Evolutionary conservation across 2,888 invertebrate species (phyloP), one percentile per base, ranked within the genome.

Genomic region (Megastigmus dorsalis): DNA sequence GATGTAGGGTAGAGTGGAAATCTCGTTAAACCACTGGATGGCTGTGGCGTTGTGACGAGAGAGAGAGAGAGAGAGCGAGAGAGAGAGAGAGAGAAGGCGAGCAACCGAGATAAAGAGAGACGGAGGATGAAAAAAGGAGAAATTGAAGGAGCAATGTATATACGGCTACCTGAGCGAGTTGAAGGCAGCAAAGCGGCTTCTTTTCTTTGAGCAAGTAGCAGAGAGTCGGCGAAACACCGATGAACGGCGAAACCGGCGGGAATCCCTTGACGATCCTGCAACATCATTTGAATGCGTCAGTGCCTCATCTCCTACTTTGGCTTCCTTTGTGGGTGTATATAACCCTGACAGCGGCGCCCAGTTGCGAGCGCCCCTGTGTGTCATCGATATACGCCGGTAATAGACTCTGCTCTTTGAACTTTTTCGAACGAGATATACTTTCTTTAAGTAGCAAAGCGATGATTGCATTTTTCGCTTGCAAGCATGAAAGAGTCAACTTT

Each of bases 141-240:
- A 36, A 28, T 26, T 26, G 45, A 36, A 33, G n/a, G n/a, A n/a
- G n/a, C 41, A 43, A 43, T 1, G 23, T 45, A 20, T 30, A 33
- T 60, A 59, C 9, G 28, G n/a, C n/a, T 87, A 93, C 93, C 92
- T 96, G 95, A 62, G 97, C 96, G 80, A 99, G 90, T 88, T 98
- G 96, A 80, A 99, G 92, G 87, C 99, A 99, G 89, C 99, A 99
- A 9, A 97, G 90, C 1, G 96, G 95, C 84, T 98, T 96, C 90
- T 97, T 98, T 88, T 97, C 97, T 88, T 96, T 97, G 83, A 98
- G 92, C 84, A 99, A 92, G 88, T 98, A 98, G 88, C 99, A 99
- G 48, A 98, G 91, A 2, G 98, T 98, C n/a, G 98, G 97, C 86
- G 97, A 97, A 62, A 98, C 98, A 79, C 98, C 98, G 82, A 99